Percentiles rank a stretch among this genome's conserved stretches.
Evolutionary conservation across 2,888 invertebrate species (phyloP).

Genomic region (Pterobdella sp.): DNA sequence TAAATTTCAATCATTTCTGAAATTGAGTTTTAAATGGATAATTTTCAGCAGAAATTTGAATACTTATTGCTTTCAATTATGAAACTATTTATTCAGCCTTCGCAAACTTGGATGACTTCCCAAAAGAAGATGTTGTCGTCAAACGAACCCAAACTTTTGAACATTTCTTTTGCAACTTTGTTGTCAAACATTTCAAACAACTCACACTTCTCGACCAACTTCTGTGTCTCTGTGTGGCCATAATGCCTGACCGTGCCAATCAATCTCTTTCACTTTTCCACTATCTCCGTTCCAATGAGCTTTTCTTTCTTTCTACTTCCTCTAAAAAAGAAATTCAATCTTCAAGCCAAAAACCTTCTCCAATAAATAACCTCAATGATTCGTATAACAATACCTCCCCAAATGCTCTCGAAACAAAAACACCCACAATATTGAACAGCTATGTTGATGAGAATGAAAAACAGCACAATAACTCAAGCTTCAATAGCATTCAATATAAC

Average conservation of each 20-base stretch:
- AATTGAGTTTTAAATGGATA: not conserved
- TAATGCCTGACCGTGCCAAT: slow-evolving; percentile 31
- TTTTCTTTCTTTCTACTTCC: slow-evolving; percentile 13
- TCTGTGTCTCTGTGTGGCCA: slow-evolving; percentile 27
- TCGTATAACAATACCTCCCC: not conserved
- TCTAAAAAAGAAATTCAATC: too few relatives aligned
- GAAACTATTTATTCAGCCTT: not conserved
- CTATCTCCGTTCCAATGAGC: slow-evolving; percentile 22
- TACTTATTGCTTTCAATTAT: too few relatives aligned
- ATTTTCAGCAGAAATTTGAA: not conserved
- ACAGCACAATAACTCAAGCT: not conserved
- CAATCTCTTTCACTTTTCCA: slow-evolving; percentile 28
- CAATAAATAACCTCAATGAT: not conserved
- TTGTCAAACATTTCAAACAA: slow-evolving; percentile 28
- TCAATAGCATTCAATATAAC: not conserved
- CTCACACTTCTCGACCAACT: slow-evolving; percentile 30
- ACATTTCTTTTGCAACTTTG: slow-evolving; percentile 23
- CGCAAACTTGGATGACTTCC: slow-evolving; percentile 30
- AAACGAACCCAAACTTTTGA: slow-evolving; percentile 27
- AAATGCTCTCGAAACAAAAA: not conserved
- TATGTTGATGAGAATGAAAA: too few relatives aligned
- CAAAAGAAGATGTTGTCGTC: slow-evolving; percentile 14
- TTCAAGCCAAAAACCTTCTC: too few relatives aligned
- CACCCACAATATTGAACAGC: not conserved
- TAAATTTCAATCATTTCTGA: too few relatives aligned